Conservation (phyloP, 2,888 invertebrate genomes). For the Drosophila peninsularis region DNA sequence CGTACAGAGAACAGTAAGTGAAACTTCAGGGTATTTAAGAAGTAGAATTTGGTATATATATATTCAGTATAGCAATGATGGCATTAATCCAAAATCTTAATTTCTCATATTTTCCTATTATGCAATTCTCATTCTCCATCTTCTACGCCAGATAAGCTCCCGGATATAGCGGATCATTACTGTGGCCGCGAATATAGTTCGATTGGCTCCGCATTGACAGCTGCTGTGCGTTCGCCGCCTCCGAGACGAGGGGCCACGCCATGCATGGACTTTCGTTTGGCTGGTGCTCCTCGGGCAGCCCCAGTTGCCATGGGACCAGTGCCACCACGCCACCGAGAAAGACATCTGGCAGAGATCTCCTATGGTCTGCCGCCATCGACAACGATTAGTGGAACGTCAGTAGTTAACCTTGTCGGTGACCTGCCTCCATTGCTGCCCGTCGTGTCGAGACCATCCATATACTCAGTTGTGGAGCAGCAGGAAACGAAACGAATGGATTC, state of each 20-base stretch:
- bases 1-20: constrained; percentile 8
- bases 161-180: neutral
- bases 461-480: neutral
- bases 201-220: constrained; percentile 18
- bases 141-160: constrained; percentile 7
- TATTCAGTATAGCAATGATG: too few species aligned
- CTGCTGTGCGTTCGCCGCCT: neutral
- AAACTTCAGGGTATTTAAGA: too few species aligned
- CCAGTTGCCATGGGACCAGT: neutral
- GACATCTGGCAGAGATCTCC: constrained; percentile 1
- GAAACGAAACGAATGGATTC: neutral
- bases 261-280: neutral
- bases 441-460: neutral
- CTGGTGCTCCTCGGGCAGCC: neutral
- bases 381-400: constrained; percentile 7
- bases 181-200: neutral
- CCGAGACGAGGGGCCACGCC: neutral
- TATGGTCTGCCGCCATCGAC: constrained; percentile 4
- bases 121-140: neutral
- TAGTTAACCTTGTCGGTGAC: neutral
- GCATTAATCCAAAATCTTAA: too few species aligned
- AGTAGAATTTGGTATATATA: too few species aligned
- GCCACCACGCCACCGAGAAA: neutral
- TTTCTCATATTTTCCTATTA: too few species aligned
- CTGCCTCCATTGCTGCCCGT: neutral